These are phyloP conservation scores for Lophochroa leadbeateri DNA, from an alignment of 2,113 vertebrate species.

Conservation along the genomic window DNA sequence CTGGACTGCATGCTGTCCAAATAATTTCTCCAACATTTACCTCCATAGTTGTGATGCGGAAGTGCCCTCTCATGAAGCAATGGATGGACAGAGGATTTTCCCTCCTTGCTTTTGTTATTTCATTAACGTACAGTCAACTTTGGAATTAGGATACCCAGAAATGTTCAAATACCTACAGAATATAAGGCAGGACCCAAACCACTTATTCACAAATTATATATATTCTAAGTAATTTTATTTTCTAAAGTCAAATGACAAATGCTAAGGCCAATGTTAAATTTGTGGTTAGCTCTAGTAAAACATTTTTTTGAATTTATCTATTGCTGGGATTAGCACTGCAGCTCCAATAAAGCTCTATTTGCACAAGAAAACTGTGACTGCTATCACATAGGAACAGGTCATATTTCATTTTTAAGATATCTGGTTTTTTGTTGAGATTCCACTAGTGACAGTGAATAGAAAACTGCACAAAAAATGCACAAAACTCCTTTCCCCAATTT, in stretches of 20 bases:
- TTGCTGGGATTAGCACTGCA: neutral
- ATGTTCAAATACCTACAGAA: neutral
- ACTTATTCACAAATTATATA: neutral
- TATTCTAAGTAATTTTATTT: neutral
- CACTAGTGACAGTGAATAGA: neutral
- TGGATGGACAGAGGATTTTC: fast-evolving
- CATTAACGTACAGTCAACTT: neutral
- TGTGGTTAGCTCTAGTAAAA: neutral
- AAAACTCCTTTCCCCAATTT: neutral
- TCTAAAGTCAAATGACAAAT: neutral
- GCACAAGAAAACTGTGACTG: neutral
- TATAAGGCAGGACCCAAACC: neutral
- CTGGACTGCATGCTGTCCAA: neutral
- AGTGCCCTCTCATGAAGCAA: neutral
- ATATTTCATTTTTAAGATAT: neutral
- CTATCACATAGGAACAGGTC: neutral
- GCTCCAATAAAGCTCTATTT: neutral
- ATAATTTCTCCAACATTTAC: neutral
- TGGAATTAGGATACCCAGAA: neutral
- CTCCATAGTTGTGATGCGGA: neutral
- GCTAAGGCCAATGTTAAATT: neutral
- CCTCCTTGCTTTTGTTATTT: neutral
- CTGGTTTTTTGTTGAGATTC: neutral
- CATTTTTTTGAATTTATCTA: neutral
- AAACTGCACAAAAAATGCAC: neutral